Evolutionary conservation across 35 echinoderm and acorn worm species (phyloP).

Genomic region (Chiridota heheva): DNA sequence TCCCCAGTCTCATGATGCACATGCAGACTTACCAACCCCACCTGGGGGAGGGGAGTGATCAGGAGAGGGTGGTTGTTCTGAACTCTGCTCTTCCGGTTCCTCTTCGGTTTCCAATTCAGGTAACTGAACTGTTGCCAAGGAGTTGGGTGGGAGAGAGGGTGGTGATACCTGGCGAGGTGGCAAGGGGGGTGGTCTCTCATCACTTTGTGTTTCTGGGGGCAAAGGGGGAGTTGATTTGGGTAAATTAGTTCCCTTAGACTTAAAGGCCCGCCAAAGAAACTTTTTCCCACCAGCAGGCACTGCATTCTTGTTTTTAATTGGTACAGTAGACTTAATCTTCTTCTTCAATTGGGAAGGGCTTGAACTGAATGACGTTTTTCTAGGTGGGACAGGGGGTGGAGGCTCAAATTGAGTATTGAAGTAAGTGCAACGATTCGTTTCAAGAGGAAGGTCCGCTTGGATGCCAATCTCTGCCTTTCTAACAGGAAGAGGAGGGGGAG

Average conservation of each 20-base stretch:
- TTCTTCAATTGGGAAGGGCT: slow-evolving; percentile 9
- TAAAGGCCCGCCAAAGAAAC: slow-evolving; percentile 36
- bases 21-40: no score
- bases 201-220: no score
- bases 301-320: neutral
- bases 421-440: neutral
- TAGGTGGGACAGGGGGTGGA: slow-evolving; percentile 3
- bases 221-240: slow-evolving; percentile 63
- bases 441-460: slow-evolving; percentile 23
- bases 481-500: slow-evolving; percentile 63
- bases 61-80: no score
- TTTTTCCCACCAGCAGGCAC: neutral
- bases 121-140: no score
- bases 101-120: no score
- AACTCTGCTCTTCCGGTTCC: no score
- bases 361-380: slow-evolving; percentile 21
- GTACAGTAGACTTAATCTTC: neutral
- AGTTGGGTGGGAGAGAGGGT: no score
- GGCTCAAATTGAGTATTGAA: slow-evolving; percentile 8
- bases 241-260: slow-evolving; percentile 34
- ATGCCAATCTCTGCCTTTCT: slow-evolving; percentile 41
- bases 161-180: no score
- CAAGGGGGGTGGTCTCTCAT: no score
- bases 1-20: no score
- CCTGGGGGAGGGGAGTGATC: no score